Conservation (phyloP, 2,113 vertebrate genomes). For the Platycercus adscitus region DNA sequence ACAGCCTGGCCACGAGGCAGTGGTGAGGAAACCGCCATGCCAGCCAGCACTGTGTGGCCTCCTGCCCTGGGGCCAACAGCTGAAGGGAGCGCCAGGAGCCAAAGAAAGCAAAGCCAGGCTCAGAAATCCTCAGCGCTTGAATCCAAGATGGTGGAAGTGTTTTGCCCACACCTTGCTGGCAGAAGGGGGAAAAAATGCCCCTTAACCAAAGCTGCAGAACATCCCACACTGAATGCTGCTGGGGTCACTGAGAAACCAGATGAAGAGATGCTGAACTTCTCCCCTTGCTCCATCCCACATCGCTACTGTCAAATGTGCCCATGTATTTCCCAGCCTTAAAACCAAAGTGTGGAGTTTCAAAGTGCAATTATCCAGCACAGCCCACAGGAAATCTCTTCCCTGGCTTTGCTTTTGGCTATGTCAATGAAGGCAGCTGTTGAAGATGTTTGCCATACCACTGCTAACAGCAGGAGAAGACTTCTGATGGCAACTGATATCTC, state of each 20-base stretch:
- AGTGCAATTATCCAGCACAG: background rate
- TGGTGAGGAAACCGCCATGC: background rate
- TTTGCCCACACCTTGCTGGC: background rate
- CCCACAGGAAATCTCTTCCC: background rate
- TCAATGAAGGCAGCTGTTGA: background rate
- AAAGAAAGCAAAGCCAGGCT: background rate
- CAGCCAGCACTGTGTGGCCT: background rate
- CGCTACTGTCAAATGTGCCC: background rate
- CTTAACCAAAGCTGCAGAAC: background rate
- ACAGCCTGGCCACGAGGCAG: background rate
- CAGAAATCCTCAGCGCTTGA: background rate
- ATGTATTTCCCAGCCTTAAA: background rate
- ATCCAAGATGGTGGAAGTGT: rapidly evolving
- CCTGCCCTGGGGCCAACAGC: background rate
- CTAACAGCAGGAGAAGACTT: background rate
- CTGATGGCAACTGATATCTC: background rate
- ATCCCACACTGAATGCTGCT: background rate
- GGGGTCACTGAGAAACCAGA: background rate
- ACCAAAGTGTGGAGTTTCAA: background rate
- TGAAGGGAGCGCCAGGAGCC: background rate
- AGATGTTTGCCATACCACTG: background rate
- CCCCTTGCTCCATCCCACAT: background rate
- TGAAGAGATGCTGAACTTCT: background rate
- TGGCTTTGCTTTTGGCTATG: background rate
- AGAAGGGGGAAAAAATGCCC: background rate